phyloP scores from a whole-genome alignment of 2,797 vertebrate genomes.

The Limosa lapponica region DNA sequence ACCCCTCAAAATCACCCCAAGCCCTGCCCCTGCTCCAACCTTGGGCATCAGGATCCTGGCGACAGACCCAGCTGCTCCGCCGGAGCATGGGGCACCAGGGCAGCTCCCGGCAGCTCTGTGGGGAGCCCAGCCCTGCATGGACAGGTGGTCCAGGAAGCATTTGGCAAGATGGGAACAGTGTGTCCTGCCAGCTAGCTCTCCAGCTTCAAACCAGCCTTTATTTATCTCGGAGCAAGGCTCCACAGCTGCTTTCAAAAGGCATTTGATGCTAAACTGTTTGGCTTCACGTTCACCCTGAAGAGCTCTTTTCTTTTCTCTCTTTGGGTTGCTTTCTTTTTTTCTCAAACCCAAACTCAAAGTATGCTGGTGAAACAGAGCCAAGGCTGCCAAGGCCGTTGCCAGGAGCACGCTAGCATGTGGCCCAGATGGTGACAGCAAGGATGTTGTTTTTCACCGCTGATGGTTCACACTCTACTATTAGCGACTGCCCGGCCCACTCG shows the following conservation, averaged over 20 bases:
- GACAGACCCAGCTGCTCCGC: rapidly evolving
- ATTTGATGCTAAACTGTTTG: conserved; percentile 1
- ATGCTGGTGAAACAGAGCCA: not conserved
- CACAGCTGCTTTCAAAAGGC: conserved; percentile 36
- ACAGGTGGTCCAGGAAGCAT: not conserved
- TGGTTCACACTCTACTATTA: not conserved
- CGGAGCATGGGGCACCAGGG: rapidly evolving
- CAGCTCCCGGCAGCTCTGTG: not conserved
- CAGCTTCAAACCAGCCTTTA: conserved; percentile 22
- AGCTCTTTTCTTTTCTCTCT: not conserved
- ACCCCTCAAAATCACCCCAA: not conserved
- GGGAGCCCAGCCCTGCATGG: not conserved
- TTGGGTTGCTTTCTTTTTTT: not conserved
- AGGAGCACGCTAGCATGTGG: not conserved
- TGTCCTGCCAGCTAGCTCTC: conserved; percentile 28
- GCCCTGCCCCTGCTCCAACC: not conserved
- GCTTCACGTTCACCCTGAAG: not conserved
- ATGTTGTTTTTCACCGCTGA: not conserved
- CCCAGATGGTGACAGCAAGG: not conserved
- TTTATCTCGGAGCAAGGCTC: not conserved
- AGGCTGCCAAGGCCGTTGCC: not conserved
- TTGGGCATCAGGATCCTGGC: rapidly evolving
- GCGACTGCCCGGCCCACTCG: not conserved
- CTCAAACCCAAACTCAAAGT: not conserved
- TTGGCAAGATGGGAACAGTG: not conserved